Base-by-base conservation (phyloP, 2,113 vertebrate species). In the Misgurnus mizolepis region DNA sequence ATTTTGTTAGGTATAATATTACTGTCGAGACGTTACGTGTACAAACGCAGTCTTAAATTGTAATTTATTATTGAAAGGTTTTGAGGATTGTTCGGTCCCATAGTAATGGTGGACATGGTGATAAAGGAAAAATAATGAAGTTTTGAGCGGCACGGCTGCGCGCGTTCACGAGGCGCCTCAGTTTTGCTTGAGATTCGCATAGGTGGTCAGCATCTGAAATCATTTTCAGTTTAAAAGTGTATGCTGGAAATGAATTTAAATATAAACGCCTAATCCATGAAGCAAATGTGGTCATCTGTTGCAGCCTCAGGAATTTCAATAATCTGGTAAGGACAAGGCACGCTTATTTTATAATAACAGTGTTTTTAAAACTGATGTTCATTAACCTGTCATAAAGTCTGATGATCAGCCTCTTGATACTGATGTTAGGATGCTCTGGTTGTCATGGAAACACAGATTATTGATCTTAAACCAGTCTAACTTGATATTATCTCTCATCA, bases 371-470 rank as follows among this genome's bases (percentile, higher is more conserved):
- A 69, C 9, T 56, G 0, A 39, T 18, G 49, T 12, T 39, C 15
- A 17, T n/a, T 56, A 72, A 56, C 69, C 6, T 40, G 27, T 40
- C 27, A 4, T 71, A n/a, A 58, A 41, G 50, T 72, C 41, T 17
- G 14, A 4, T 70, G 47, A 39, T 15, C 3, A 58, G 14, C 6
- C 6, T 15, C 14, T 5, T 55, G 14, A 53, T 53, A 12, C 49
- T 12, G 10, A 53, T 53, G 4, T 3, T 14, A 43, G 43, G 43
- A 67, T 80, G 50, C 22, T 58, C 62, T 49, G 50, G 71, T 76
- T 68, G 65, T 58, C 62, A 81, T 68, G 64, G 79, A 8, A 76
- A 81, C 53, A 65, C 0, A 4, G 55, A n/a, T 5, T 43, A 8
- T 27, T 62, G 9, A 56, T n/a, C 6, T 56, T 56, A 5, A 56